Percentiles rank a stretch among this genome's conserved stretches.
Conservation (phyloP, 2,888 invertebrate species). For the Lasioglossum marginatum region DNA sequence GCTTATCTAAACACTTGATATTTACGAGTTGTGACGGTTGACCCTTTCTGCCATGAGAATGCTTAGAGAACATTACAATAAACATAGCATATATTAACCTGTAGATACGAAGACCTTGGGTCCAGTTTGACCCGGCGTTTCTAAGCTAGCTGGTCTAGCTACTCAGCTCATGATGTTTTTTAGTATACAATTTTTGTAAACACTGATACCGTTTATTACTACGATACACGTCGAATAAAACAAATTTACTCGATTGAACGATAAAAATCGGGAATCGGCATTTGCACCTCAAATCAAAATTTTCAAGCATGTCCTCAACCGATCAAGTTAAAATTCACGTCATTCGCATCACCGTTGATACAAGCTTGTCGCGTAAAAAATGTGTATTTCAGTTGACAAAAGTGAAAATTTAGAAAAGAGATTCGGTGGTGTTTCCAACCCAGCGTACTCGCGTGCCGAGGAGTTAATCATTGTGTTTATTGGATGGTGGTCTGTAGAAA, state of each 20-base stretch:
- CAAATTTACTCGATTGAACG: neutral
- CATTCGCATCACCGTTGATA: neutral
- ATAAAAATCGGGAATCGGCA: neutral
- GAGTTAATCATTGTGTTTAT: neutral
- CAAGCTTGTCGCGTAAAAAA: neutral
- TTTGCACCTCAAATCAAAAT: neutral
- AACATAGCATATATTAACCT: neutral
- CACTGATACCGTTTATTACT: neutral
- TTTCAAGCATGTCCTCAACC: neutral
- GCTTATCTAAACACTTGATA: neutral
- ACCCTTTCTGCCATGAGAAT: neutral
- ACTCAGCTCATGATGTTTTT: neutral
- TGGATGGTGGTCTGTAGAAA: neutral
- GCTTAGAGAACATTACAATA: neutral
- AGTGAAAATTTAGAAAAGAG: neutral
- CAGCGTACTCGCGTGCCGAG: neutral
- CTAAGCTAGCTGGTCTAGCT: neutral
- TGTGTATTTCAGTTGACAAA: neutral
- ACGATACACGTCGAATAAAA: neutral
- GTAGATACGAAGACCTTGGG: neutral
- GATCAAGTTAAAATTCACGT: neutral
- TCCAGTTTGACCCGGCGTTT: neutral
- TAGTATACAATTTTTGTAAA: too few relatives aligned
- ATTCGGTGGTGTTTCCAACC: neutral
- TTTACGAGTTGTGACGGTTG: neutral